Percentiles rank a stretch among this genome's conserved stretches.
phyloP scores from a whole-genome alignment of 2,113 vertebrate species.

The Hippocampus mohnikei region DNA sequence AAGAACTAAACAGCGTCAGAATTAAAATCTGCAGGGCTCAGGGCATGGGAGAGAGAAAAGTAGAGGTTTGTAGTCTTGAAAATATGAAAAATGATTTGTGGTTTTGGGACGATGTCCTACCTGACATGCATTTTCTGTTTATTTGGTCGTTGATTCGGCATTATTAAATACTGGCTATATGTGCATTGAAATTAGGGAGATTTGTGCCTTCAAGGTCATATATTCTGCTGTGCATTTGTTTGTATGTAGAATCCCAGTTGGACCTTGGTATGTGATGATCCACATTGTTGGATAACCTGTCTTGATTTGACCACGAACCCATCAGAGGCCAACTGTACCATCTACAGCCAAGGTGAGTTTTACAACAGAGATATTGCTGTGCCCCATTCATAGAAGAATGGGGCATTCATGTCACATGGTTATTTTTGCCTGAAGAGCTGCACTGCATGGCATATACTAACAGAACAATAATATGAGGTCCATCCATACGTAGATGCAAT shows the following conservation, averaged over 20 bases:
- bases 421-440: background rate
- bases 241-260: conserved; percentile 43
- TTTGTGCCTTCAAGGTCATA: background rate
- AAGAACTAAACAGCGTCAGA: too few relatives aligned
- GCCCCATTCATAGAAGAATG: too few relatives aligned
- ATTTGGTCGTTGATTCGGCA: background rate
- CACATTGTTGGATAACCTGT: conserved; percentile 80
- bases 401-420: background rate
- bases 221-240: background rate
- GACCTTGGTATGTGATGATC: conserved; percentile 77
- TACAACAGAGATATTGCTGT: background rate
- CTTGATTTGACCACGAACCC: conserved; percentile 73
- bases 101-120: too few relatives aligned
- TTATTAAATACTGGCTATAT: background rate
- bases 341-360: conserved; percentile 82
- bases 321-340: conserved; percentile 74
- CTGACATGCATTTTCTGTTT: background rate
- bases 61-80: too few relatives aligned
- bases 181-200: background rate
- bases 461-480: background rate
- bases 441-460: background rate
- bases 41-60: too few relatives aligned
- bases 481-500: background rate
- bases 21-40: too few relatives aligned
- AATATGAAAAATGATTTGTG: too few relatives aligned